phyloP scores from a whole-genome alignment of 2,797 vertebrate genomes.

The Nasua narica region DNA sequence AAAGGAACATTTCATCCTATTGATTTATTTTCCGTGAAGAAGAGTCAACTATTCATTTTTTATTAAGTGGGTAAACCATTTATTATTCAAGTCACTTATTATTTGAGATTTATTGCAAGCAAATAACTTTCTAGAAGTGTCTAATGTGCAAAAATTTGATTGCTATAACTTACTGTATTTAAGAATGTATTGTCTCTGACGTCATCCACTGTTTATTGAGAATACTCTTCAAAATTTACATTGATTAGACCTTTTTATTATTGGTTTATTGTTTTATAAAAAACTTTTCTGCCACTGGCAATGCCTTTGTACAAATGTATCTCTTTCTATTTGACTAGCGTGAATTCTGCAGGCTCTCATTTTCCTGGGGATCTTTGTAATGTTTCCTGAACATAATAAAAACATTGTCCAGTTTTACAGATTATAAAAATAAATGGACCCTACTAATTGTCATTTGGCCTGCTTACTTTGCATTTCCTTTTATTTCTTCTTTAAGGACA shows the following conservation, averaged over 20 bases:
- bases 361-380: neutral
- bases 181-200: neutral
- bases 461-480: neutral
- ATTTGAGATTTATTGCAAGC: slow-evolving; percentile 28
- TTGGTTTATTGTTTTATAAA: neutral
- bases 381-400: neutral
- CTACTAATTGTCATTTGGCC: neutral
- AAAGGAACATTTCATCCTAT: slow-evolving; percentile 22
- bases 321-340: slow-evolving; percentile 1
- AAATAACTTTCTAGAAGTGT: slow-evolving; percentile 7
- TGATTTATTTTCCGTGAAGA: slow-evolving; percentile 43
- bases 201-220: neutral
- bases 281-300: neutral
- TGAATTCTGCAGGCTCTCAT: neutral
- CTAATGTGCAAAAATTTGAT: slow-evolving; percentile 6
- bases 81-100: slow-evolving; percentile 37
- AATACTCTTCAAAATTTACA: slow-evolving; percentile 28
- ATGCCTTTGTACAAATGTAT: neutral
- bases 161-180: neutral
- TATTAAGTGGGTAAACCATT: neutral
- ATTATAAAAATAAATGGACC: slow-evolving; percentile 29
- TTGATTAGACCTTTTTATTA: neutral
- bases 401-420: neutral
- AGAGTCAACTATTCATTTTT: slow-evolving; percentile 32
- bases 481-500: slow-evolving; percentile 2